Percentiles rank a stretch among this genome's conserved stretches.
Conservation (phyloP, 1,140 invertebrate species). For the Lepidurus packardi region DNA sequence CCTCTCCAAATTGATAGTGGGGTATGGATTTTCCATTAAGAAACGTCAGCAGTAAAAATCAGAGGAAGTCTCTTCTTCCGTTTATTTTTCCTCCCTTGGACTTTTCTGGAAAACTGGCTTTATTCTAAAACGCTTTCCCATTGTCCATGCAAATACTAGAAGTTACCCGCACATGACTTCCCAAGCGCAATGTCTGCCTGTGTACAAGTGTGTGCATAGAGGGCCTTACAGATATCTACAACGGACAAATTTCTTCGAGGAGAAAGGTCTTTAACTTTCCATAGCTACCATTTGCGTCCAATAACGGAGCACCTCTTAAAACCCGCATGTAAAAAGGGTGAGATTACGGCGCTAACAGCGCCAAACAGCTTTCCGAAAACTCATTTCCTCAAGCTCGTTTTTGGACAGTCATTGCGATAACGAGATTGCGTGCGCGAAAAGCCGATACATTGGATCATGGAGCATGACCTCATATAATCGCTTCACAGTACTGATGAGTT, state of each 20-base stretch:
- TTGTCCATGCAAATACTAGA: too few species aligned
- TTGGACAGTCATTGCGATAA: neutral
- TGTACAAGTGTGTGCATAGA: too few species aligned
- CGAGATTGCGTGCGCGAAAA: neutral
- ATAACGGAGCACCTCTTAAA: neutral
- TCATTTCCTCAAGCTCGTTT: neutral
- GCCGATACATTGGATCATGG: neutral
- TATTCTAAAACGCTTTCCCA: too few species aligned
- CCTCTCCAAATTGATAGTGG: conserved; percentile 3
- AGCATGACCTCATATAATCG: neutral
- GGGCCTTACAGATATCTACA: too few species aligned
- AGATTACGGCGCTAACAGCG: neutral
- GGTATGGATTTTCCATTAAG: conserved; percentile 22
- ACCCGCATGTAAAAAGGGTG: neutral
- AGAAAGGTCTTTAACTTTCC: too few species aligned
- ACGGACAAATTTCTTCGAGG: too few species aligned
- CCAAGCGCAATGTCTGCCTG: too few species aligned
- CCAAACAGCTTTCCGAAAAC: neutral
- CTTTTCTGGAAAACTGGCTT: too few species aligned
- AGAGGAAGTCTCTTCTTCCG: conserved; percentile 17
- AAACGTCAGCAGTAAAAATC: conserved; percentile 22
- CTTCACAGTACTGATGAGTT: neutral
- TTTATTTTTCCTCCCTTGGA: neutral
- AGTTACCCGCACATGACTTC: too few species aligned
- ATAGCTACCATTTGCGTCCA: too few species aligned